Evolutionary conservation across 2,888 invertebrate species (phyloP).

Genomic region (Rotaria sp.): DNA sequence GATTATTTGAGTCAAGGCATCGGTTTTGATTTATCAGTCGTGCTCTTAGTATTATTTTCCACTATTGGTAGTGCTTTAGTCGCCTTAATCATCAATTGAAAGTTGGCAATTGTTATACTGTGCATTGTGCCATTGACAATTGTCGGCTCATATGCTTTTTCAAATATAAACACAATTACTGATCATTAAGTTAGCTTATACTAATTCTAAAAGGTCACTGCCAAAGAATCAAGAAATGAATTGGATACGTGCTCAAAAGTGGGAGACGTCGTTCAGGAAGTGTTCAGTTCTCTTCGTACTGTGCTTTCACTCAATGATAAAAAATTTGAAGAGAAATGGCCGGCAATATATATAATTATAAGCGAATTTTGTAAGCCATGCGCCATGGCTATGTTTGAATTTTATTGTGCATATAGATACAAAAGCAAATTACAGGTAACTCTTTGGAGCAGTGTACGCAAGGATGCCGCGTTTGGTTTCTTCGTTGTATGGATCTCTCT

Average conservation of each 20-base stretch:
- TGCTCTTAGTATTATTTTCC: slow-evolving; percentile 65
- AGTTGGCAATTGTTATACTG: slow-evolving; percentile 60
- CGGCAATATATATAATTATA: not conserved
- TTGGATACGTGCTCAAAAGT: slow-evolving; percentile 36
- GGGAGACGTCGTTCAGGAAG: slow-evolving; percentile 36
- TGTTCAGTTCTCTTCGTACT: slow-evolving; percentile 33
- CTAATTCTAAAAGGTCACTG: not conserved
- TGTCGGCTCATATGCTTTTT: slow-evolving; percentile 43
- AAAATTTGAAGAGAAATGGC: slow-evolving; percentile 29
- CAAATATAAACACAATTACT: not conserved
- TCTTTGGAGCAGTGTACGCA: too few species aligned
- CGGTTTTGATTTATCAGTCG: slow-evolving; percentile 72
- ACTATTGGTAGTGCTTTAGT: slow-evolving; percentile 67
- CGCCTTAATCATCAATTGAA: slow-evolving; percentile 59
- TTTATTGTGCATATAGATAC: too few species aligned
- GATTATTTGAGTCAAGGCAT: slow-evolving; percentile 69
- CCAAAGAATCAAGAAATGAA: slow-evolving; percentile 24
- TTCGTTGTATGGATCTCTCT: too few species aligned
- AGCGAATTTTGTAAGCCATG: not conserved
- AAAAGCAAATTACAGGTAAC: too few species aligned
- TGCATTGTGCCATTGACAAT: slow-evolving; percentile 57
- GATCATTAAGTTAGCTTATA: not conserved
- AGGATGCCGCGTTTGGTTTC: too few species aligned
- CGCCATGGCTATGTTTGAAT: not conserved
- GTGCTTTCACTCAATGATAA: slow-evolving; percentile 34